Base-by-base conservation (phyloP, 23 tunicate species). In the Phallusia fumigata region DNA sequence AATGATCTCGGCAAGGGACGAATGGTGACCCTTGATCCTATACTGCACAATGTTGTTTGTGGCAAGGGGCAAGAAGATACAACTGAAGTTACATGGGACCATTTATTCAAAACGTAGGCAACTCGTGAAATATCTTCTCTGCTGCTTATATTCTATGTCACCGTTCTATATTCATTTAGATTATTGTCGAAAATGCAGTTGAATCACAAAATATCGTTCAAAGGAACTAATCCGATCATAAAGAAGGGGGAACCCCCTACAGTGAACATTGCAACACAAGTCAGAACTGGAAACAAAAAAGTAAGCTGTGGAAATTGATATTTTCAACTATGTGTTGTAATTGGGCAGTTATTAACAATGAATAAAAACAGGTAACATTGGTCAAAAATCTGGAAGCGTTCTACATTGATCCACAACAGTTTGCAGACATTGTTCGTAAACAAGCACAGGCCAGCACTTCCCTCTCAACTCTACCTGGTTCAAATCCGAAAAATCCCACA, bases 361-460 rank as follows among this genome's bases (percentile, higher is more conserved):
- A 6, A 21, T 21, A 58, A 40, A 40, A 5, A 21, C 26, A 92
- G 97, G 91, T 92, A 1, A 92, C 97, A 13, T 65, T 92, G 26
- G 91, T 92, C 8, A 80, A 92, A 69, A 87, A 87, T 76, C 82
- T 92, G 47, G 98, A 93, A 73, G 36, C 33, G 53, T 93, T 93
- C 47, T 32, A 89, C 33, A 88, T 93, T 79, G 83, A 73, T 22
- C 93, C 93, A 28, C 89, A 89, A 82, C 80, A 85, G 21, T 93
- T 93, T 73, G 85, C 91, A 36, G 98, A 89, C 32, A 6, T 36
- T 11, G 89, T 93, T 22, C 47, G 88, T 16, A 93, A 89, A 74
- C 64, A 53, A 79, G 98, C 98, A 18, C 98, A 93, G 78, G 98
- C 93, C 28, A 89, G 93, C 72, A 88, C 98, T 0, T 88, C 90